A percentile compares a stretch with the other conserved stretches of the same genome.
phyloP scores from a whole-genome alignment of 1,140 invertebrate genomes.

The Drosophila lini region DNA sequence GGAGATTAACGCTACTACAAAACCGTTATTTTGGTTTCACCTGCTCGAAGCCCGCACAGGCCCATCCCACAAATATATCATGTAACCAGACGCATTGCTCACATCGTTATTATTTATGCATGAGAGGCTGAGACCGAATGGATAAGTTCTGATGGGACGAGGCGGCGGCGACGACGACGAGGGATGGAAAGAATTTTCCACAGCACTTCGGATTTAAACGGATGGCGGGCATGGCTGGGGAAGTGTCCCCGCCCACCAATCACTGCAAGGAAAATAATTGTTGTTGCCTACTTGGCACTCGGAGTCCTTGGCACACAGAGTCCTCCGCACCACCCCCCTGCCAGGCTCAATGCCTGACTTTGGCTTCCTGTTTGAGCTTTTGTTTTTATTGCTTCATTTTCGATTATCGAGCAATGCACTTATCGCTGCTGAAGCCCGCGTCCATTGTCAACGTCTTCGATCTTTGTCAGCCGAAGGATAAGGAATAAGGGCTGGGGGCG shows the following conservation, averaged over 20 bases:
- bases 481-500: slow-evolving; percentile 3
- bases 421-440: slow-evolving; percentile 57
- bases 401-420: slow-evolving; percentile 76
- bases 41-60: slow-evolving; percentile 1
- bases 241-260: slow-evolving; percentile 25
- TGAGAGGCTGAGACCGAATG: slow-evolving; percentile 34
- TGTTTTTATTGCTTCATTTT: slow-evolving; percentile 77
- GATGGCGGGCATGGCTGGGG: background rate
- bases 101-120: slow-evolving; percentile 64
- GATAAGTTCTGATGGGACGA: background rate
- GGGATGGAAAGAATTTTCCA: slow-evolving; percentile 10
- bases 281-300: slow-evolving; percentile 50
- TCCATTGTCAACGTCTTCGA: slow-evolving; percentile 73
- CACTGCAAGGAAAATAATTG: slow-evolving; percentile 56
- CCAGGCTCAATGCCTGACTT: slow-evolving; percentile 34
- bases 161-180: background rate
- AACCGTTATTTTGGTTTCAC: background rate
- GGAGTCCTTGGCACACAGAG: slow-evolving; percentile 15
- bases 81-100: slow-evolving; percentile 59
- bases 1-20: slow-evolving; percentile 32
- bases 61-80: slow-evolving; percentile 29
- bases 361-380: slow-evolving; percentile 54
- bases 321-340: background rate
- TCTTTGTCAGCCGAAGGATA: slow-evolving; percentile 52
- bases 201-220: slow-evolving; percentile 38